These are phyloP conservation scores for Eufriesea mexicana DNA, from an alignment of 1,140 invertebrate genomes.

Conservation along the genomic window DNA sequence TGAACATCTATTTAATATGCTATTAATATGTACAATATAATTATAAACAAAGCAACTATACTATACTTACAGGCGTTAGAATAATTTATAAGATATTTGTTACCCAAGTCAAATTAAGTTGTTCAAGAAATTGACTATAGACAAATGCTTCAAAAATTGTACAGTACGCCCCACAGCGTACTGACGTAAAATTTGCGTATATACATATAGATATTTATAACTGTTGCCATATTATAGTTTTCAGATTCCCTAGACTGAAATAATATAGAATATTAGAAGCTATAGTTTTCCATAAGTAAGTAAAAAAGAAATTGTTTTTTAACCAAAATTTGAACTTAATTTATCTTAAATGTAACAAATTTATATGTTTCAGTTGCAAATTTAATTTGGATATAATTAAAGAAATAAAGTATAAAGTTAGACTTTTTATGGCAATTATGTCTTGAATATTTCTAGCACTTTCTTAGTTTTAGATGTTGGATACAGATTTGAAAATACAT, in stretches of 20 bases:
- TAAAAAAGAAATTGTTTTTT: too few relatives aligned
- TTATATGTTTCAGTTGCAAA: background rate
- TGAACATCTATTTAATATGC: background rate
- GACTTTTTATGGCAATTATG: background rate
- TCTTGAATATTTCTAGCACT: background rate
- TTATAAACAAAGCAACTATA: background rate
- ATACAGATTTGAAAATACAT: background rate
- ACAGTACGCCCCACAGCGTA: background rate
- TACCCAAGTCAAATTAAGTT: background rate
- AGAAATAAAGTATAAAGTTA: background rate
- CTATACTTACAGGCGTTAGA: constrained; percentile 1
- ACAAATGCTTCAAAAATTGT: background rate
- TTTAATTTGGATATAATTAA: background rate
- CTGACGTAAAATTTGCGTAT: background rate
- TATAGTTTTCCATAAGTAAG: too few relatives aligned
- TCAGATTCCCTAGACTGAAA: background rate
- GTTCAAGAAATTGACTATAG: background rate
- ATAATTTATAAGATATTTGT: constrained; percentile 30
- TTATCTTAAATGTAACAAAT: background rate
- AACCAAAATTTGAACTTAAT: background rate
- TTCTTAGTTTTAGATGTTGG: background rate
- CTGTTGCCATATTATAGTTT: background rate
- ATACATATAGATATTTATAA: background rate
- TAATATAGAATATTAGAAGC: too few relatives aligned
- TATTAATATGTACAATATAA: too few relatives aligned